Evolutionary conservation across 2,888 invertebrate genomes (phyloP).

Genomic region (Emmelina monodactyla): DNA sequence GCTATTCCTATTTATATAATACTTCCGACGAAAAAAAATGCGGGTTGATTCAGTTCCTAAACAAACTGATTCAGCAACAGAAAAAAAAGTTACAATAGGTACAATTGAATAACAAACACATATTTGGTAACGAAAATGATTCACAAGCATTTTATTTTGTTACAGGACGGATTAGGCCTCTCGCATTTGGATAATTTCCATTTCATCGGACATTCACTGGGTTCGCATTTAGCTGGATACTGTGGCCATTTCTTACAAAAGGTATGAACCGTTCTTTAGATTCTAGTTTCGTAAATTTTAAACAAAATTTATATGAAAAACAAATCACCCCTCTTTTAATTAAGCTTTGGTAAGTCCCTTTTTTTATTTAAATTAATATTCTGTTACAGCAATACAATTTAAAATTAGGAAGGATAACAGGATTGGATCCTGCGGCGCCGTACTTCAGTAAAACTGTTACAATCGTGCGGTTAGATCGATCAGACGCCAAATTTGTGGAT

Average conservation of each 20-base stretch:
- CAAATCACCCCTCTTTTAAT: too few species aligned
- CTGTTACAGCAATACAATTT: constrained; percentile 68
- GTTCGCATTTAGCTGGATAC: constrained; percentile 86
- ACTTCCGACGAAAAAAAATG: too few species aligned
- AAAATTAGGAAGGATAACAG: constrained; percentile 81
- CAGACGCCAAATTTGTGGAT: constrained; percentile 90
- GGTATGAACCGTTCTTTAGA: constrained; percentile 44
- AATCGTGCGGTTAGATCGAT: constrained; percentile 82
- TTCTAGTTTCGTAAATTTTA: too few species aligned
- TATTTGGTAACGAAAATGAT: too few species aligned
- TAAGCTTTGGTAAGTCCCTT: too few species aligned
- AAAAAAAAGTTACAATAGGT: too few species aligned
- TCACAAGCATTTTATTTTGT: constrained; percentile 18
- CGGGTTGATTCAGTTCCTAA: too few species aligned
- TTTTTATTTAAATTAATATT: constrained; percentile 4
- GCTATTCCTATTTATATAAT: too few species aligned
- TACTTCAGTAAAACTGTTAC: constrained; percentile 84
- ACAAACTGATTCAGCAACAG: too few species aligned
- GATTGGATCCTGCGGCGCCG: constrained; percentile 92
- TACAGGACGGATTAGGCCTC: constrained; percentile 62
- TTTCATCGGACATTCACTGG: constrained; percentile 86
- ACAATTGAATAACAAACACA: too few species aligned
- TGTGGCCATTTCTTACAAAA: constrained; percentile 79
- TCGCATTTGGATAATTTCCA: constrained; percentile 74
- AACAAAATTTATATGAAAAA: too few species aligned